Conservation (phyloP, 2,113 vertebrate species). For the Cranoglanis bouderius region DNA sequence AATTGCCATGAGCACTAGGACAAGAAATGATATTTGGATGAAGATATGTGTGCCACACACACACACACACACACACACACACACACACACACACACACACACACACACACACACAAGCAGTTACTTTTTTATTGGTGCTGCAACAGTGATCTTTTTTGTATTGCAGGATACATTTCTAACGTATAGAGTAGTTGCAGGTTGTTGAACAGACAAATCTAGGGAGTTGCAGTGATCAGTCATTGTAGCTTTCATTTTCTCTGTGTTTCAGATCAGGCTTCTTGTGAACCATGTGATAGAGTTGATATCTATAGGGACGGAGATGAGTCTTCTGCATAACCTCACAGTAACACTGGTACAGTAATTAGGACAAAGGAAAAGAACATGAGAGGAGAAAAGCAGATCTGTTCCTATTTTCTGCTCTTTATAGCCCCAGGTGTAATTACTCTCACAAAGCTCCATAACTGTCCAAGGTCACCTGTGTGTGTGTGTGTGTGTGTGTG, state of each 20-base stretch:
- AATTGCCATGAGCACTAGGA: neutral
- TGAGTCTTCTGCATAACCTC: conserved; percentile 23
- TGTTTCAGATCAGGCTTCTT: conserved; percentile 6
- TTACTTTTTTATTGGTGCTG: neutral
- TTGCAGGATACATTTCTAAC: too few relatives aligned
- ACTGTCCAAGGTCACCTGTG: conserved; percentile 13
- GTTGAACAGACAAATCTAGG: neutral
- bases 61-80: neutral
- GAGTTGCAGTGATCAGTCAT: neutral
- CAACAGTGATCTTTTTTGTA: neutral
- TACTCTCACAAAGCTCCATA: conserved; percentile 34
- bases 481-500: conserved; percentile 9
- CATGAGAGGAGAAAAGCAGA: conserved; percentile 20
- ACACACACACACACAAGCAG: neutral
- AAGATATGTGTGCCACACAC: neutral
- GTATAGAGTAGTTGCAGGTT: neutral
- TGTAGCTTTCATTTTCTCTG: neutral
- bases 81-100: neutral
- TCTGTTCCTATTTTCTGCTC: conserved; percentile 23
- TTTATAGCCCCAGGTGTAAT: conserved; percentile 38
- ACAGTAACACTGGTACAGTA: conserved; percentile 21
- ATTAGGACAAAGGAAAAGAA: conserved; percentile 35
- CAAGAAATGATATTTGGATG: conserved; percentile 1
- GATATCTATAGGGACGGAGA: conserved; percentile 17
- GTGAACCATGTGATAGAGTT: conserved; percentile 16